Evolutionary conservation across 2,888 invertebrate genomes (phyloP), one percentile per base, ranked within the genome.

Genomic region (Pheosia gnoma): DNA sequence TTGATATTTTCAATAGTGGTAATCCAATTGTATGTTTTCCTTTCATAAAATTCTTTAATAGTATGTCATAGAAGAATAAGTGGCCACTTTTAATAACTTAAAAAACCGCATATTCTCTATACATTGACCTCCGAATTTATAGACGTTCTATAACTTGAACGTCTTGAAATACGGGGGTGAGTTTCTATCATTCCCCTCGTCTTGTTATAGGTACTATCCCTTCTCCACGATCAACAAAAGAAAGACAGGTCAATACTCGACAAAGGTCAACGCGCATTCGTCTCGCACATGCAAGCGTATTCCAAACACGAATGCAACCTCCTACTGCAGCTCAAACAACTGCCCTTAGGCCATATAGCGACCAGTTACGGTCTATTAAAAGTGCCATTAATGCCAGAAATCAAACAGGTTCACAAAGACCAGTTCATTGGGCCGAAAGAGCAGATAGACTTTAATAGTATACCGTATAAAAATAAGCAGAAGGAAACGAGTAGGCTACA

Each of bases 311-410:
- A 99, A 84, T 99, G 99, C 82, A 97, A 95, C 78, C 94, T 99
- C 52, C 95, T 99, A 58, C 94, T 99, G 67, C 95, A 96, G 75
- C 89, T 98, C 13, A 98, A 98, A 89, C 98, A 99, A 83, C 90
- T 99, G 37, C 96, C 98, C 74, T 91, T 99, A 68, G 93, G 93
- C 5, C 91, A 91, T 73, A 90, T 99, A 71, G 99, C 98, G 0
- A 96, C 96, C 61, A 96, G 97, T 58, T 99, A 98, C 87, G 99
- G 98, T 0, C 94, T 99, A 0, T 87, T 99, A 0, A 96, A 97
- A 78, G 93, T 99, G 78, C 99, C 99, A 0, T 95, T 96, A 81
- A 99, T 99, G 98, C 98, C 99, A 0, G 99, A 99, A 90, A 88
- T 98, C 3, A 97, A 96, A 82, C 96, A 96, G 51, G 87, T 88